Base-by-base conservation (phyloP, 2,797 vertebrate species). In the Sebastes miniatus region DNA sequence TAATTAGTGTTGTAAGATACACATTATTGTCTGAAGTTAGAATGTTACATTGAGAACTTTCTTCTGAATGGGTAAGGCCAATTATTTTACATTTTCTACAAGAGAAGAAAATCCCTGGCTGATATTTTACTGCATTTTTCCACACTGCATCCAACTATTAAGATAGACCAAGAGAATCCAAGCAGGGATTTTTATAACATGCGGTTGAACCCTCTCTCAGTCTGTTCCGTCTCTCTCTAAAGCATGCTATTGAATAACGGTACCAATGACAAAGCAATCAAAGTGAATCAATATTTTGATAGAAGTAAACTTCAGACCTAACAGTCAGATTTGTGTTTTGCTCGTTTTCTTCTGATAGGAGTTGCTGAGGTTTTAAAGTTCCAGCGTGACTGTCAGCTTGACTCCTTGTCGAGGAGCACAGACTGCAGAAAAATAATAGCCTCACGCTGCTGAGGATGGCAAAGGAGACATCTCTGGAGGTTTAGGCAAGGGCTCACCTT, bases 391-490 rank as follows among this genome's bases (percentile, higher is more conserved):
- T 79, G 72, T 76, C 70, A 79, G 74, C 57, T 82, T 89, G 74
- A 84, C 76, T 86, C 69, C 68, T 81, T 83, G 84, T 78, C 14
- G 56, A 83, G 52, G 59, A 66, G 50, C 64, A 47, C 70, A 76
- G 62, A 73, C 69, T 64, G 78, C 70, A 69, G 68, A 71, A 81
- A 87, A 83, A 87, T 82, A 88, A 90, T 74, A 81, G 75, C 83
- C 71, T 83, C 77, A 63, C 54, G 58, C 71, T 64, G 84, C 71
- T 83, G 66, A 63, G 61, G 72, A 79, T 77, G 76, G 64, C 80
- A 83, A 81, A 90, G 61, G 85, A 87, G 62, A 80, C 54, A 69
- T 89, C 91, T 88, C 87, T 85, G 50, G 88, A 77, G 92, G 83
- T 79, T 71, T 80, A 80, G 50, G 77, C 81, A 67, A 76, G 73